Conservation (phyloP, 2,113 vertebrate species). For the Smithornis capensis region DNA sequence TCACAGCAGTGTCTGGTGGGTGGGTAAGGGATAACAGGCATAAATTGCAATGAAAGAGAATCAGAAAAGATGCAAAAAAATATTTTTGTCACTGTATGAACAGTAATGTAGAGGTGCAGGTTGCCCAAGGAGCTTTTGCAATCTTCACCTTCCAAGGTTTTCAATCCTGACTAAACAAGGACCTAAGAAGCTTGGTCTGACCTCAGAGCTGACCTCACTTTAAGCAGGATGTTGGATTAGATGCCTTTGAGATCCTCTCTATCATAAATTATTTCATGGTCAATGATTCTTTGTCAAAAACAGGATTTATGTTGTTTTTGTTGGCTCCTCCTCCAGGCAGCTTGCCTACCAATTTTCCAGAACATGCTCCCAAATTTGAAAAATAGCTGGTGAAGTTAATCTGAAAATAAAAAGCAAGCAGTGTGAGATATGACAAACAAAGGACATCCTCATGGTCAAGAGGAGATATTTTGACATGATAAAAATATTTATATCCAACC, state of each 20-base stretch:
- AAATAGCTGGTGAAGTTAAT: background rate
- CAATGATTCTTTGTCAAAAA: background rate
- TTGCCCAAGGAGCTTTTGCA: background rate
- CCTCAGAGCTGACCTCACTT: background rate
- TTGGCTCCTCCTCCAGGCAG: background rate
- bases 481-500: background rate
- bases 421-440: background rate
- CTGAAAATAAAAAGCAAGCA: background rate
- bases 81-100: accelerated
- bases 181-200: background rate
- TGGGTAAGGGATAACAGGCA: background rate
- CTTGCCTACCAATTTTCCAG: background rate
- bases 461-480: background rate
- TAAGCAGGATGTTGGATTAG: background rate
- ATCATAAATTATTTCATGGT: background rate
- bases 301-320: background rate
- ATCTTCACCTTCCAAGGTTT: background rate
- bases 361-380: background rate
- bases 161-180: background rate
- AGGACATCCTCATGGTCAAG: background rate
- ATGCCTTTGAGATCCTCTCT: background rate
- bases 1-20: background rate
- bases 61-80: background rate
- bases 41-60: background rate
- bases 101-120: background rate